Evolutionary conservation across 2,113 vertebrate species (phyloP).

Genomic region (Dromiciops gliroides): DNA sequence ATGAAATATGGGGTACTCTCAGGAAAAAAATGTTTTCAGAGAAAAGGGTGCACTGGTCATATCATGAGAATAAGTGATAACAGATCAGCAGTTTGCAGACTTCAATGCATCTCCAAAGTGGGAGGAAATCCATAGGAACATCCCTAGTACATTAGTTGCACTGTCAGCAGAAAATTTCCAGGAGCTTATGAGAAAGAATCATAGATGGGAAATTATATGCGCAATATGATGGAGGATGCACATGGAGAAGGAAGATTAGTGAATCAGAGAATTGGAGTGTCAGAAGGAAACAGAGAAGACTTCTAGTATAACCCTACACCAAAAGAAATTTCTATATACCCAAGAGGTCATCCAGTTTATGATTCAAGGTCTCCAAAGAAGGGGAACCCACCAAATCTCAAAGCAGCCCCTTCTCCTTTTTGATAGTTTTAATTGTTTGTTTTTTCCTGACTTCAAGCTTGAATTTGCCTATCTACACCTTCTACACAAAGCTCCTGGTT

Average conservation of each 20-base stretch:
- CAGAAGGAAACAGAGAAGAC: not conserved
- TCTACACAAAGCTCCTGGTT: not conserved
- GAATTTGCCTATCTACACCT: not conserved
- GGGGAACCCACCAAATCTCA: no score
- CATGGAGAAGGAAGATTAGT: not conserved
- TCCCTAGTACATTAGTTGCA: not conserved
- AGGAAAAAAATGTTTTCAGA: not conserved
- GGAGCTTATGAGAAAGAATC: not conserved
- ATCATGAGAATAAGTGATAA: not conserved
- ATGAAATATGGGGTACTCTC: not conserved
- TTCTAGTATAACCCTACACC: fast-evolving
- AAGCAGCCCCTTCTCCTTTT: not conserved
- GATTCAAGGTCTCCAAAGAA: not conserved
- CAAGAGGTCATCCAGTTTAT: not conserved
- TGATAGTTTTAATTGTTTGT: not conserved
- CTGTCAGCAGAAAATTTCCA: not conserved
- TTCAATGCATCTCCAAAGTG: not conserved
- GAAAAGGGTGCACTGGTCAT: not conserved
- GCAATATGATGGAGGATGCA: not conserved
- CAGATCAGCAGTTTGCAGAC: not conserved
- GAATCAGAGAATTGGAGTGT: not conserved
- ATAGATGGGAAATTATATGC: not conserved
- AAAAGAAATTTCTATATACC: not conserved
- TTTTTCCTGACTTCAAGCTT: not conserved
- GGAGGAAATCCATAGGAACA: not conserved